Base-by-base conservation (phyloP, 2,113 vertebrate genomes). In the Pleuronectes platessa region DNA sequence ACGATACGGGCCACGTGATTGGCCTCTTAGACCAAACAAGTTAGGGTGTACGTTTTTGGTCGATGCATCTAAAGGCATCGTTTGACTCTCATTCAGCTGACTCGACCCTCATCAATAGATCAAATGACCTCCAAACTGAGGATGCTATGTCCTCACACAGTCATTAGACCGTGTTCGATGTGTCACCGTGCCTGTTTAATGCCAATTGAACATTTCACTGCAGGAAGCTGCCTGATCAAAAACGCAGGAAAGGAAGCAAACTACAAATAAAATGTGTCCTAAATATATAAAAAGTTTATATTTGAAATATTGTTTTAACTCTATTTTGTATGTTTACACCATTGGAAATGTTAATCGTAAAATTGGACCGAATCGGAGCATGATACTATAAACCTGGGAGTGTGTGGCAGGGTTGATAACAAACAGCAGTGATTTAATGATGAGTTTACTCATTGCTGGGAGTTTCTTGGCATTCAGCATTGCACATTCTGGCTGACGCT, bases 91-190 rank as follows among this genome's bases (percentile, higher is more conserved):
- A 51, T 51, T 51, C 17, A 51, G 4, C 4, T 18, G 47, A 51
- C 47, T n/a, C 8, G 64, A 84, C 61, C 71, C 23, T 73, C 62
- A 17, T 71, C 42, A n/a, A 11, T 11, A 45, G 45, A 71, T 45
- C 23, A 62, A 35, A 31, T 73, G 78, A 76, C 61, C 76, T 64
- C 24, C 61, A 66, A 51, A 65, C 45, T 0, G 53, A 66, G 55
- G 68, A 61, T 68, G 66, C 23, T 24, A 70, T 58, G 31, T 64
- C 61, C 40, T 78, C 17, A 18, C 67, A n/a, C 14, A 62, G 37
- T 42, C 74, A 67, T 76, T 74, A 51, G 63, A 78, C 76, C 80
- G 42, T 70, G 76, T 31, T 81, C 56, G 58, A 27, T 71, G 63
- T 37, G 31, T 85, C 65, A 24, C 63, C 14, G 2, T 69, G 53